Evolutionary conservation across 2,888 invertebrate species (phyloP), one percentile per base, ranked within the genome.

Genomic region (Noctua janthina): DNA sequence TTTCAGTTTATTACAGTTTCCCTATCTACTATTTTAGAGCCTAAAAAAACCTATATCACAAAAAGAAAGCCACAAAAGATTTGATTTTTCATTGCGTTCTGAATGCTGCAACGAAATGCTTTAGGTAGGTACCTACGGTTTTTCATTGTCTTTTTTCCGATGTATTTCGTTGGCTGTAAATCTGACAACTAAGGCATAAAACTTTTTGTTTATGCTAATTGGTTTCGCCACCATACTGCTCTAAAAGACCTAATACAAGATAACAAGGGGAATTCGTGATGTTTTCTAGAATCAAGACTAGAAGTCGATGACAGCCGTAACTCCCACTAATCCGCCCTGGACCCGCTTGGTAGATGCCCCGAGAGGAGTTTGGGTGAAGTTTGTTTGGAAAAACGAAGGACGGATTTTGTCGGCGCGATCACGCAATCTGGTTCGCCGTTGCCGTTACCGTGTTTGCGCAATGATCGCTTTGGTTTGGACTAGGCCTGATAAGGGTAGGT

Each of bases 61-160:
- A 46, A 46, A 70, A 62, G 51, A 66, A 56, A 43, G 11, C 0
- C 23, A 59, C 62, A 69, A n/a, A 46, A 46, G 49, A 56, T 59
- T 70, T n/a, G n/a, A 68, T 78, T 71, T 51, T 71, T 66, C 69
- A 49, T 56, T 77, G 35, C 15, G 51, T 7, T 51, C 39, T 35
- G 49, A 56, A 49, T 17, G 43, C 17, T 56, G n/a, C 35, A n/a
- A 43, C 8, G 17, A 29, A 59, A 8, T 59, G 29, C 35, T 23
- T 15, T 51, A 56, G 8, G 15, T 1, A 39, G 5, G 2, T 43
- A 43, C 43, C 7, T 46, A 13, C 15, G 46, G 23, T 13, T 35
- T 64, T n/a, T 64, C 17, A 15, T 64, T 15, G 20, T 29, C 4
- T 10, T 46, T 54, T 29, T 64, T 17, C 15, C 15, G 13, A 59